Evolutionary conservation across 1,140 invertebrate genomes (phyloP).

Genomic region (Caligus rogercresseyi): DNA sequence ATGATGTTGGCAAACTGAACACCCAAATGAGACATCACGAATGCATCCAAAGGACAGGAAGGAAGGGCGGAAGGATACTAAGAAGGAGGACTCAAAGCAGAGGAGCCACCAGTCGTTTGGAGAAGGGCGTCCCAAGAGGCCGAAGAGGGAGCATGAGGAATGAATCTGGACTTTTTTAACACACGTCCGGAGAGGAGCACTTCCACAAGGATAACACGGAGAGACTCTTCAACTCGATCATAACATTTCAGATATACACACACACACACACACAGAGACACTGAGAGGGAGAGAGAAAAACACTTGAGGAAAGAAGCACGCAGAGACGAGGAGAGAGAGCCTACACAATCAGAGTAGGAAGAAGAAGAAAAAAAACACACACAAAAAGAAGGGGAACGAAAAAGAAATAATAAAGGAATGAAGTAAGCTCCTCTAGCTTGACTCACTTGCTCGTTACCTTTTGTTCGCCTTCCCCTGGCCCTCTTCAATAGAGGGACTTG

Average conservation of each 20-base stretch:
- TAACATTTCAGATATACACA: not conserved
- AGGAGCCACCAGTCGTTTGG: not conserved
- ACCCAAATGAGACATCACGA: conserved; percentile 27
- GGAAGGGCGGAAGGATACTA: not conserved
- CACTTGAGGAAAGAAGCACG: not conserved
- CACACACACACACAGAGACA: not conserved
- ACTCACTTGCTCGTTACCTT: too few relatives aligned
- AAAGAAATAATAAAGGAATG: not conserved
- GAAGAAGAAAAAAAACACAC: not conserved
- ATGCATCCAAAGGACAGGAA: not conserved
- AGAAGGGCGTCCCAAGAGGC: too few relatives aligned
- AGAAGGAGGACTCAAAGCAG: not conserved
- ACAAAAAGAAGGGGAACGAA: not conserved
- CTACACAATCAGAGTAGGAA: too few relatives aligned
- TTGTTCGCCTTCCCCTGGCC: too few relatives aligned
- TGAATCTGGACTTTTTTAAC: too few relatives aligned
- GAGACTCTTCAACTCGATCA: too few relatives aligned
- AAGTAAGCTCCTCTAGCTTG: not conserved
- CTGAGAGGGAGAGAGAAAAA: not conserved
- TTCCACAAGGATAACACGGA: too few relatives aligned
- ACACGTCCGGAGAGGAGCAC: too few relatives aligned
- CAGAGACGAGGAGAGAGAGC: too few relatives aligned
- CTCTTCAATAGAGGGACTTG: too few relatives aligned
- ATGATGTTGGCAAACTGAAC: conserved; percentile 28
- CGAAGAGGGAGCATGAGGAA: too few relatives aligned